phyloP scores from a whole-genome alignment of 2,113 vertebrate genomes.

The Lophura nycthemera region DNA sequence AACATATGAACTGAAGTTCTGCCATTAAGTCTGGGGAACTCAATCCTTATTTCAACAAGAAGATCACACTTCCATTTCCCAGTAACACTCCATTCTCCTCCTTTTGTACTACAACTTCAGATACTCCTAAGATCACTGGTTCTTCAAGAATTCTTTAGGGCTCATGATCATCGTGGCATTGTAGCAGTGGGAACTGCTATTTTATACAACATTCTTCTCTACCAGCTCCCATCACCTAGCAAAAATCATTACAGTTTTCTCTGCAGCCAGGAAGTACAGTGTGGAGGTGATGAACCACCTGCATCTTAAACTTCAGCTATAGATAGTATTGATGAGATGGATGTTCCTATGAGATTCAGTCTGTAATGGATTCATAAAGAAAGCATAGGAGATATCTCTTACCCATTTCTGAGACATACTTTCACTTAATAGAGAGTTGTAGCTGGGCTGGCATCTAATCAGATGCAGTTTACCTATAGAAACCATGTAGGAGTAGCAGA shows the following conservation, averaged over 20 bases:
- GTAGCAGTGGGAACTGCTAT: background rate
- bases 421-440: background rate
- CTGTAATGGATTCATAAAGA: background rate
- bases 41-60: background rate
- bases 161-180: background rate
- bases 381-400: background rate
- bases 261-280: background rate
- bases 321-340: background rate
- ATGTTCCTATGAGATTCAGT: background rate
- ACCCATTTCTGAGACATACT: accelerated
- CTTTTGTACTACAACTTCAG: background rate
- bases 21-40: background rate
- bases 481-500: background rate
- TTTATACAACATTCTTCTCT: background rate
- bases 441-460: background rate
- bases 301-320: background rate
- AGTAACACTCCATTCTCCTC: background rate
- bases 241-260: background rate
- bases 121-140: background rate
- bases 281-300: background rate
- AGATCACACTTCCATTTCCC: background rate
- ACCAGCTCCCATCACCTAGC: background rate
- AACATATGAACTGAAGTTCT: background rate
- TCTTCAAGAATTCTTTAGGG: background rate
- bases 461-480: background rate